A percentile compares a stretch with the other conserved stretches of the same genome.
Conservation (phyloP, 2,113 vertebrate genomes). For the Crotalus viridis region DNA sequence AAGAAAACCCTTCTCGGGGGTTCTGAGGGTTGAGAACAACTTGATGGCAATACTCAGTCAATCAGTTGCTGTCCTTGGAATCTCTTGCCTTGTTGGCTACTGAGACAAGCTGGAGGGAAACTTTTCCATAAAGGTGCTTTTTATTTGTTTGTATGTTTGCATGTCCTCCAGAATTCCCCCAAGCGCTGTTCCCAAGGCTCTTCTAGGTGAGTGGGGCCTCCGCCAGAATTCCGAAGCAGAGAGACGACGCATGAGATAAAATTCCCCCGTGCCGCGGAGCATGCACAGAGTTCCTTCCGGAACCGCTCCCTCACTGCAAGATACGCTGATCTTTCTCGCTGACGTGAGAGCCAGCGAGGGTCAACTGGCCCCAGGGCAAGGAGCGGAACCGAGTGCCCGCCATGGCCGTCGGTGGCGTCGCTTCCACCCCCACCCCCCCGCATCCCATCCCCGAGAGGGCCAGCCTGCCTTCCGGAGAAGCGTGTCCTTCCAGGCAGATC, state of each 20-base stretch:
- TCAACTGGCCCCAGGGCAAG: background rate
- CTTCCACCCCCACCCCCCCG: no score
- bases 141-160: background rate
- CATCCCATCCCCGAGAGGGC: background rate
- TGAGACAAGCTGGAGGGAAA: background rate
- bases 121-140: background rate
- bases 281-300: background rate
- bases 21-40: background rate
- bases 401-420: background rate
- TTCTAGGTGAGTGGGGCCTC: background rate
- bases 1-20: background rate
- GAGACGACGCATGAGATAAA: background rate
- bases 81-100: background rate
- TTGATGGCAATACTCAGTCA: background rate
- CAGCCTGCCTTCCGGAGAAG: constrained; percentile 40
- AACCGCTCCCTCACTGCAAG: background rate
- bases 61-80: background rate
- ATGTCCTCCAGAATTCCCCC: background rate
- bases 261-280: background rate
- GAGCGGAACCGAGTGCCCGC: background rate
- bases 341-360: background rate
- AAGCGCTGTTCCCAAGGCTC: background rate
- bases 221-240: background rate
- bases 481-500: constrained; percentile 67
- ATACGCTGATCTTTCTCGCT: background rate